Percentiles rank a stretch among this genome's conserved stretches.
Conservation (phyloP, 2,888 invertebrate genomes). For the Philhelius pedissequus region DNA sequence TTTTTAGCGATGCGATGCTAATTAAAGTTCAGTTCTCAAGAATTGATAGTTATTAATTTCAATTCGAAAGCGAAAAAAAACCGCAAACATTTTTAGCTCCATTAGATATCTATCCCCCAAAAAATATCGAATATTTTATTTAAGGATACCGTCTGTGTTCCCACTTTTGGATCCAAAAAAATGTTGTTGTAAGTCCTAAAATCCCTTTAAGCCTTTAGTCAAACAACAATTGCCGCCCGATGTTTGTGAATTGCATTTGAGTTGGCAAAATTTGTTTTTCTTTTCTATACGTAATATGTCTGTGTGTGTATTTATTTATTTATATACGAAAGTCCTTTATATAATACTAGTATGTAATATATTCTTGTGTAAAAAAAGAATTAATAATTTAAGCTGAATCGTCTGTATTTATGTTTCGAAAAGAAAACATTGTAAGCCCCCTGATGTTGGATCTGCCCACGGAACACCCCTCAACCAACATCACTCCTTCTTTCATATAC, state of each 20-base stretch:
- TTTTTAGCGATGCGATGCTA: no score
- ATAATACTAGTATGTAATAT: neutral
- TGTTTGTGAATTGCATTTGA: conserved; percentile 63
- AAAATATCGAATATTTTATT: neutral
- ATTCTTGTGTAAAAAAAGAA: conserved; percentile 46
- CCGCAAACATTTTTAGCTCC: neutral
- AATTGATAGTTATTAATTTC: no score
- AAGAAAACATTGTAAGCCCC: conserved; percentile 26
- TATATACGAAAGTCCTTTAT: neutral
- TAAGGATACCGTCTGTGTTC: neutral
- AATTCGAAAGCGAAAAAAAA: neutral
- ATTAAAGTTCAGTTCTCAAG: no score
- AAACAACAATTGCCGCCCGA: conserved; percentile 63
- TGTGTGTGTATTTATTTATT: neutral
- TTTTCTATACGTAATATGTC: neutral
- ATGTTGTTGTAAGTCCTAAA: neutral
- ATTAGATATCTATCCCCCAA: neutral
- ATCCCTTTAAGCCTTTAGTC: conserved; percentile 49
- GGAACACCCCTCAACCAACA: no score
- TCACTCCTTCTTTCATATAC: no score
- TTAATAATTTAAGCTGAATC: conserved; percentile 67
- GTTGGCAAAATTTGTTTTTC: conserved; percentile 60
- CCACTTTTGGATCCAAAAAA: neutral
- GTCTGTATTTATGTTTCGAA: conserved; percentile 63
- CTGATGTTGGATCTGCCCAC: neutral